Evolutionary conservation across 2,888 invertebrate genomes (phyloP).

Genomic region (Ernsta delagoae): DNA sequence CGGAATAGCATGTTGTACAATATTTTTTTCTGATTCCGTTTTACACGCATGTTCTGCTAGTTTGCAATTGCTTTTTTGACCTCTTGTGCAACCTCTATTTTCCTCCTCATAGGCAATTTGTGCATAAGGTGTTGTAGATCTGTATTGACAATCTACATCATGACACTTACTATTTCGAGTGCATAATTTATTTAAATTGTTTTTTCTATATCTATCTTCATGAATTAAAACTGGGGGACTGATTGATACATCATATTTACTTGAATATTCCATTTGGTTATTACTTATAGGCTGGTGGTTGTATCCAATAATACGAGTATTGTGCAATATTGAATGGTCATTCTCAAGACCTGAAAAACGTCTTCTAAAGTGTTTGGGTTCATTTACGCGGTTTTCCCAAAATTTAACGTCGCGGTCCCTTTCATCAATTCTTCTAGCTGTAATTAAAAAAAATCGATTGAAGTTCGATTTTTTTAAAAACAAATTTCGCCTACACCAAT

Average conservation of each 20-base stretch:
- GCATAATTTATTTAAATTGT: slow-evolving; percentile 50
- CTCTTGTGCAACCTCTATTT: slow-evolving; percentile 51
- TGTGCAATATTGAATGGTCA: slow-evolving; percentile 62
- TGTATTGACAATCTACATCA: not conserved
- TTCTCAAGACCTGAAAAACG: slow-evolving; percentile 54
- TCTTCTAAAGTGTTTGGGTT: slow-evolving; percentile 47
- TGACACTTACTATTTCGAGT: slow-evolving; percentile 49
- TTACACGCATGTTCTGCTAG: slow-evolving; percentile 36
- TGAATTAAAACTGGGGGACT: slow-evolving; percentile 32
- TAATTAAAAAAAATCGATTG: not conserved
- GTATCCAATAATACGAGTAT: slow-evolving; percentile 48
- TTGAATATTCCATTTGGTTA: slow-evolving; percentile 43
- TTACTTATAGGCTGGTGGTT: slow-evolving; percentile 42
- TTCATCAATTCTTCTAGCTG: slow-evolving; percentile 53
- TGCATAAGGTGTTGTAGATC: slow-evolving; percentile 29
- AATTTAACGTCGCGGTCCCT: slow-evolving; percentile 43
- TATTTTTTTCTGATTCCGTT: slow-evolving; percentile 24
- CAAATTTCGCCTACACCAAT: not conserved
- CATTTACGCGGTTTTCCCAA: slow-evolving; percentile 49
- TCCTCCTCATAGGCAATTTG: slow-evolving; percentile 41
- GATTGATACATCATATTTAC: slow-evolving; percentile 51
- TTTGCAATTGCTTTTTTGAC: slow-evolving; percentile 44
- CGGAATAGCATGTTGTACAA: slow-evolving; percentile 13
- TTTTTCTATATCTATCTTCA: slow-evolving; percentile 49
- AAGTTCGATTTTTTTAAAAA: no score